Evolutionary conservation across 2,113 vertebrate species (phyloP), one percentile per base, ranked within the genome.

Genomic region (Todiramphus saurophagus): DNA sequence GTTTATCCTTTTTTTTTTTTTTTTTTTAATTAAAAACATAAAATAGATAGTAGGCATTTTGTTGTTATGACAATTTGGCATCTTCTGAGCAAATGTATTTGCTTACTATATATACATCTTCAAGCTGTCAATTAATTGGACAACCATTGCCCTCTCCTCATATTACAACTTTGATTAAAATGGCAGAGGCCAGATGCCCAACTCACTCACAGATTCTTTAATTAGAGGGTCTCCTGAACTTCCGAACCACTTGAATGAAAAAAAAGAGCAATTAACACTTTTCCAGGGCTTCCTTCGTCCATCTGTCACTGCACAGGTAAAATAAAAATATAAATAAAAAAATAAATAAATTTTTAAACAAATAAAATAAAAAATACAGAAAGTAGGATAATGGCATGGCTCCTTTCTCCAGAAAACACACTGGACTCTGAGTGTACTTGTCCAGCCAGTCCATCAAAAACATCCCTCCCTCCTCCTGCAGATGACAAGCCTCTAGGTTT

Each of bases 241-340:
- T 98, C 94, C 94, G 78, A 98, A 98, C 98, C 97, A 97, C 85
- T 82, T 93, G 89, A 91, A 94, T 96, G 70, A 84, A 97, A 98
- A 98, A 98, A 97, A 98, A 98, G 97, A 98, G 97, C 97, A 98
- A 98, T 98, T 98, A 98, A 97, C 97, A 97, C 96, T 97, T 95
- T 97, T 97, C 89, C 86, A 90, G 85, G 91, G 92, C 90, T 90
- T 92, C 63, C 85, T 97, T 95, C 31, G 5, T 97, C 98, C 98
- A 98, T 98, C 98, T 98, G 98, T 97, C 97, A 98, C 80, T 93
- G 96, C 83, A 97, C 97, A 98, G 98, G 98, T 98, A 53, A 53
- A 53, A 53, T 53, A 28, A 46, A 46, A 46, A 41, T 12, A 41
- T 41, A 41, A 41, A 41, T 41, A 43, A 48, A 48, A 23, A 48